Base-by-base conservation (phyloP, 1,140 invertebrate genomes). In the Aplysia californica region DNA sequence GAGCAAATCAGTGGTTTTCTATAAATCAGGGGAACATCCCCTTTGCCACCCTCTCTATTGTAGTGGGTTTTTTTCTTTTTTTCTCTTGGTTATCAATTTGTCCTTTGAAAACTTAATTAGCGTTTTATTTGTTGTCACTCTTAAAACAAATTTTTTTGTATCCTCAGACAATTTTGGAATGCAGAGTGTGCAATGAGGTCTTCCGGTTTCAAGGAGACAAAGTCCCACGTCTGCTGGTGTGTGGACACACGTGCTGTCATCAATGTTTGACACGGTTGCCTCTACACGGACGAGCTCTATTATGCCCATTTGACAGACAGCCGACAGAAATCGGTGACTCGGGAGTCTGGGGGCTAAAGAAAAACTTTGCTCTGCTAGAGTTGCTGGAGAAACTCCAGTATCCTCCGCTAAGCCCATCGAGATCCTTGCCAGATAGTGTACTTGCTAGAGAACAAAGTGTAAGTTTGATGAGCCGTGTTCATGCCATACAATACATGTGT, bases 161-260 rank as follows among this genome's bases (percentile, higher is more conserved):
- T 18, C 56, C 1, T 39, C 81, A 87, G 86, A 83, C 85, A 18
- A 86, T 92, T 31, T 75, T 93, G 67, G 92, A 93, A 87, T 93
- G 92, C 79, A 85, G 92, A 39, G 91, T 93, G n/a, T 93, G 92
- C 83, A 91, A 93, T 80, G 92, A 93, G 79, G 90, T 92, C 18
- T 93, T 92, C 78, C 87, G 90, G n/a, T 84, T 92, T 21, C 92
- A 92, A 79, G 92, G 92, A 31, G 91, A 91, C 36, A 93, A 92
- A 85, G 92, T 93, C 18, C 92, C 92, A 21, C 86, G 92, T 21
- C 85, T 93, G 4, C 82, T 93, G 29, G 91, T 92, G 58, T 93
- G 92, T 88, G 92, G 92, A 26, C 92, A 93, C 79, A 93, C 92
- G 3, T 91, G 93, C 0, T 93, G 92, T 83, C 92, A 93, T 78